phyloP scores from a whole-genome alignment of 2,113 vertebrate genomes.

The Lonchura striata region DNA sequence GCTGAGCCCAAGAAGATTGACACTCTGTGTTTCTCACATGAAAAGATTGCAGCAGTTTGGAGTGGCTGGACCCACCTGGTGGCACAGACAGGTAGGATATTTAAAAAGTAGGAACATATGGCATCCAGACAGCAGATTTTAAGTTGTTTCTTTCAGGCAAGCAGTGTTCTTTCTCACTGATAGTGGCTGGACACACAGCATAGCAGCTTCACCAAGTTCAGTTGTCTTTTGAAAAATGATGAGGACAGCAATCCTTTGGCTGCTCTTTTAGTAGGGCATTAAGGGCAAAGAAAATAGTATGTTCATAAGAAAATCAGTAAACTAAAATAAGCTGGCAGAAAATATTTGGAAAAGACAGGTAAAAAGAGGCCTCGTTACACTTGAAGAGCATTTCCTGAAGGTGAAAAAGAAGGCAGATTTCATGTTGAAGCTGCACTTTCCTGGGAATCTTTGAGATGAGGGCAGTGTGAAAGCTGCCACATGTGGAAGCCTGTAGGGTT shows the following conservation, averaged over 20 bases:
- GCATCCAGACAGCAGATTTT: not conserved
- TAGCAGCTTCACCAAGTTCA: not conserved
- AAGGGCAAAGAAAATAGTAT: not conserved
- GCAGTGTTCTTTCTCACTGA: not conserved
- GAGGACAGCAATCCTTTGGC: not conserved
- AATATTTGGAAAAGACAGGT: not conserved
- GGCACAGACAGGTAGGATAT: constrained; percentile 82
- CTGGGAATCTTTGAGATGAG: not conserved
- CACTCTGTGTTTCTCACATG: constrained; percentile 69
- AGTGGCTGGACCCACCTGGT: constrained; percentile 93
- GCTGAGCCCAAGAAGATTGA: constrained; percentile 76
- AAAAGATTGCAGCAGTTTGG: constrained; percentile 79
- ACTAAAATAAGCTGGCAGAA: not conserved
- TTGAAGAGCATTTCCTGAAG: not conserved
- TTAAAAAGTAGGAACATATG: not conserved
- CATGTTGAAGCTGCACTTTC: not conserved
- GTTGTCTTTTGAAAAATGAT: not conserved
- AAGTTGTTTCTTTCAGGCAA: not conserved
- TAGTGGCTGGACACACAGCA: not conserved
- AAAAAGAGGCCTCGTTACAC: not conserved
- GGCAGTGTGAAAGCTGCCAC: not conserved
- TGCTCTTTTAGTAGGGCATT: not conserved
- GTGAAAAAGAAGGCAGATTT: not conserved
- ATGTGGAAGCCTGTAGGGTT: not conserved
- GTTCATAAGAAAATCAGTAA: not conserved